Evolutionary conservation across 1,140 invertebrate species (phyloP), one percentile per base, ranked within the genome.

Genomic region (Zaprionus tsacasi): DNA sequence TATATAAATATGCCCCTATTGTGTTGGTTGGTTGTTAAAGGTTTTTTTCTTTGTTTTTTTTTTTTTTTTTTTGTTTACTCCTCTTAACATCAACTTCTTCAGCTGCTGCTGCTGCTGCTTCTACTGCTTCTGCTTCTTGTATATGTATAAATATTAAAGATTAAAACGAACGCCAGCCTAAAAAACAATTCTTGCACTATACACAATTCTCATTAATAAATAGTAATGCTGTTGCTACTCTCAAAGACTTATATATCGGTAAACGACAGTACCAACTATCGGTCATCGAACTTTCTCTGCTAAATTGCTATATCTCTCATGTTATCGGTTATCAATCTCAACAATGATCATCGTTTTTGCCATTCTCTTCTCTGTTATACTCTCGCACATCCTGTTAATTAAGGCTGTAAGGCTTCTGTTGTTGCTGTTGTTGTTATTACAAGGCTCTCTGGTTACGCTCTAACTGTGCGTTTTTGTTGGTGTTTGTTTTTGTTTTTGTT

Each of bases 101-200:
- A 50, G 60, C 52, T 30, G 21, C 60, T 52, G n/a, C 13, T 69
- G 35, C 25, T 69, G 33, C 12, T 25, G 40, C 40, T 63, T 65
- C 50, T 35, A 30, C 59, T 43, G 13, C 12, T 68, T 40, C 25
- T 69, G 25, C 12, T 25, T 54, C 58, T 78, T 82, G 82, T 87
- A 88, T 88, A 79, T 83, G 65, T 87, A 87, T 88, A 88, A 88
- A 88, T 88, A 88, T 83, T 88, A 88, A 88, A 81, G 68, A 70
- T 77, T 89, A 88, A 81, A 77, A 89, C 78, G 78, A 80, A 78
- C 79, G 79, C 71, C 79, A 78, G 70, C 80, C 75, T 81, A 76
- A 73, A 74, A 72, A 78, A 80, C 70, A 75, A 69, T 75, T 70
- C 50, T 78, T 74, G 67, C 76, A 80, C 78, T 78, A 73, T 66